Conservation (phyloP, 2,888 invertebrate species). For the Molorchus minor region DNA sequence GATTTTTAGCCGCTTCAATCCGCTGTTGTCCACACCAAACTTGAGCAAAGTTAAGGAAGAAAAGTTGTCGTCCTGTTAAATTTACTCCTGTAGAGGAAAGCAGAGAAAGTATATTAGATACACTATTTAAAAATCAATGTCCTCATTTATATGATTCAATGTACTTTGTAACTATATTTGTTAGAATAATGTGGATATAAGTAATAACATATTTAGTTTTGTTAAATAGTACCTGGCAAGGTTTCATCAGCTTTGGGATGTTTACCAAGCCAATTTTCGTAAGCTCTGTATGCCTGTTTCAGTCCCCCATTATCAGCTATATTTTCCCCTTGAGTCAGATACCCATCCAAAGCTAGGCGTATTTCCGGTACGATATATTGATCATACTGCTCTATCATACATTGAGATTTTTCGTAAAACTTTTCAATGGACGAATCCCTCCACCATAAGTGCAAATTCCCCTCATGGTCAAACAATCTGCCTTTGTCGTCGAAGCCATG, state of each 20-base stretch:
- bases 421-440: slow-evolving; percentile 76
- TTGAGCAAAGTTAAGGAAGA: slow-evolving; percentile 91
- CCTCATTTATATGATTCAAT: too few relatives aligned
- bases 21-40: slow-evolving; percentile 84
- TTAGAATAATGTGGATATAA: too few relatives aligned
- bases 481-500: slow-evolving; percentile 94
- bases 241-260: slow-evolving; percentile 72
- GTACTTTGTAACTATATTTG: too few relatives aligned
- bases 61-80: slow-evolving; percentile 82
- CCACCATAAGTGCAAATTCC: slow-evolving; percentile 92
- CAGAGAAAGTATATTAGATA: neutral
- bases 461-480: slow-evolving; percentile 89
- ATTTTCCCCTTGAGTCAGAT: slow-evolving; percentile 88
- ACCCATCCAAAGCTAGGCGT: slow-evolving; percentile 77
- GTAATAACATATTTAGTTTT: too few relatives aligned
- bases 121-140: too few relatives aligned
- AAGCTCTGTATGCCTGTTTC: slow-evolving; percentile 85
- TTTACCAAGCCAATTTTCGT: slow-evolving; percentile 76
- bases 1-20: slow-evolving; percentile 81
- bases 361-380: slow-evolving; percentile 84
- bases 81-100: slow-evolving; percentile 62
- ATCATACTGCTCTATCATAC: slow-evolving; percentile 87
- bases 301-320: slow-evolving; percentile 97
- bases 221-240: slow-evolving; percentile 68
- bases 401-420: slow-evolving; percentile 79